phyloP scores from a whole-genome alignment of 2,888 invertebrate genomes.

The Drosophila antonietae region DNA sequence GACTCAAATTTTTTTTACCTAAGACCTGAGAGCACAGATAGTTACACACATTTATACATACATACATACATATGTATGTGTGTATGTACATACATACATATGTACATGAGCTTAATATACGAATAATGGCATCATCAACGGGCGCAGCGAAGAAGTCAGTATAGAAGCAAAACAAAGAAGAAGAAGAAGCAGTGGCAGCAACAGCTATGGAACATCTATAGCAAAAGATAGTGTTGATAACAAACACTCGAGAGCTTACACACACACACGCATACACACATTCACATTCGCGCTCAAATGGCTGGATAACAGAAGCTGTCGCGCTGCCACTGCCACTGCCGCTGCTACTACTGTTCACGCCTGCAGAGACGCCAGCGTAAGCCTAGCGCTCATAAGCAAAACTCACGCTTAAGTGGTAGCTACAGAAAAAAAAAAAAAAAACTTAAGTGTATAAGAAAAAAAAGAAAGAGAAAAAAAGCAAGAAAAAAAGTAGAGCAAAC shows the following conservation, averaged over 20 bases:
- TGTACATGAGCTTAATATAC: background rate
- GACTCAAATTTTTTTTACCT: conserved; percentile 19
- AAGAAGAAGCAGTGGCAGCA: background rate
- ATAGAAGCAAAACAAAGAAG: background rate
- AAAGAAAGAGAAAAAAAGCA: conserved; percentile 8
- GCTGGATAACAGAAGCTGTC: conserved; percentile 42
- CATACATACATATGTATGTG: background rate
- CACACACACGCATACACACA: conserved; percentile 25
- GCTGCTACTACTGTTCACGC: conserved; percentile 3
- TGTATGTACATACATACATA: background rate
- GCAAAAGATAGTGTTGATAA: conserved; percentile 53
- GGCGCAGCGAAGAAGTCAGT: conserved; percentile 8
- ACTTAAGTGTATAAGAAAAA: background rate
- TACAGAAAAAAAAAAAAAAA: conserved; percentile 21
- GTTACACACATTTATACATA: background rate
- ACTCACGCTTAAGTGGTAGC: conserved; percentile 60
- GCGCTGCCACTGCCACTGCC: background rate
- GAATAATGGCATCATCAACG: conserved; percentile 21
- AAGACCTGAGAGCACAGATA: conserved; percentile 17
- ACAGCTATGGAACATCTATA: conserved; percentile 11
- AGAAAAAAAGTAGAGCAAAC: conserved; percentile 50
- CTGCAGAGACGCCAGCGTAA: conserved; percentile 37
- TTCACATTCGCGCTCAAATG: conserved; percentile 32
- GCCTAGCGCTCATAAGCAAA: conserved; percentile 50
- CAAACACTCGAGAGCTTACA: conserved; percentile 47